Base-by-base conservation (phyloP, 2,888 invertebrate genomes). In the Campaea margaritaria region DNA sequence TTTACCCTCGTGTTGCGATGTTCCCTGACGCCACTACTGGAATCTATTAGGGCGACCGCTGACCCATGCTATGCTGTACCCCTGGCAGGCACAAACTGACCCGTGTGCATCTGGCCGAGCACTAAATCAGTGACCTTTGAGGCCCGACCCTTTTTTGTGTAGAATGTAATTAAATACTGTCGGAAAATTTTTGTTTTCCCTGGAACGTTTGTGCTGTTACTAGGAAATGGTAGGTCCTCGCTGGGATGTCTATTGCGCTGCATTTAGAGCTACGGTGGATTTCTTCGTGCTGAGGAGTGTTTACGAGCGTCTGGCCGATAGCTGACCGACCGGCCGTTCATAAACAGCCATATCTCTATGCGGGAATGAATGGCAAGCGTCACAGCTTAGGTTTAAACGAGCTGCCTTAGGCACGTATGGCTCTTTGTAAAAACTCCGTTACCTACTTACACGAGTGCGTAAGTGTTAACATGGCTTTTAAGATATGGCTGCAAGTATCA, bases 261-360 rank as follows among this genome's bases (percentile, higher is more conserved):
- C 82, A 83, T 87, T 87, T 81, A 82, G 80, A 81, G 82, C 77
- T 83, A 85, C 58, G 53, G 86, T 84, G 82, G 80, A 88, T 89
- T 82, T 81, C 76, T 81, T 86, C 83, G 84, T 79, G 87, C 83
- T 79, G 85, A 83, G 82, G 82, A 82, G 81, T 81, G 85, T 91
- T 91, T 91, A 91, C 87, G 91, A 90, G 87, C 89, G 85, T 75
- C 82, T 81, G 79, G 81, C 83, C 89, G 90, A 89, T 89, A 89
- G 86, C 85, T 79, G 81, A 76, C 80, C 82, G 80, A 72, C 83
- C 79, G 78, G 78, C 81, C 80, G 80, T 84, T 89, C 90, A 88
- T 91, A 90, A 89, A 84, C 81, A 79, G 78, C 85, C 86, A 90
- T 91, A 90, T 88, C 89, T 89, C 87, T 88, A 81, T 85, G 87